Evolutionary conservation across 2,888 invertebrate species (phyloP), one percentile per base, ranked within the genome.

Genomic region (Capitulum mitella): DNA sequence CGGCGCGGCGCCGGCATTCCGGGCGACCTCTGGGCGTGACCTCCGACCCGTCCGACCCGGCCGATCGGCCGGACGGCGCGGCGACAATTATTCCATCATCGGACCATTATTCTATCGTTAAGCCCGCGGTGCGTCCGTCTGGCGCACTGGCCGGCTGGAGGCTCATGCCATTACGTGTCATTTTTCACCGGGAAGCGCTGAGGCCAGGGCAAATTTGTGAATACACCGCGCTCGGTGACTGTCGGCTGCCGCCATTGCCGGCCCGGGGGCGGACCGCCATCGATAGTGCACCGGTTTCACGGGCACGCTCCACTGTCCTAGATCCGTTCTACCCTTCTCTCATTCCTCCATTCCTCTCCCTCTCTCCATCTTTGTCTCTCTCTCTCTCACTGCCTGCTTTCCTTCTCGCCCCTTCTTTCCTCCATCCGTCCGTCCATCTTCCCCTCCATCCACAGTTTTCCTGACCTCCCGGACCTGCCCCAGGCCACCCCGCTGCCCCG

Each of bases 1-100:
- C n/a, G n/a, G n/a, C n/a, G n/a, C 61, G 64, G 34, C 64, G 64
- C 51, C 51, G 51, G 51, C 51, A 22, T 51, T 2, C 64, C 19
- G 3, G 3, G 64, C 26, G 70, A 70, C 70, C 70, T 29, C 70
- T 37, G 8, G 26, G 64, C 37, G 1, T 40, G 70, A 70, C 37
- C 70, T 40, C 70, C 37, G 70, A 70, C 70, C 70, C 26, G 70
- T 0, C 5, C 40, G 37, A 26, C 37, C 26, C 40, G 1, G 70
- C 8, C 70, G 40, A 70, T 70, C 70, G 40, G 37, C 70, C 37
- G 3, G 37, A 37, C 26, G 37, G 12, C 26, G 14, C 40, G 70
- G 70, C 40, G 70, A 70, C 70, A 70, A 70, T 70, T 37, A 70
- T 70, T 70, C 70, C 70, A 40, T 70, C 70, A 70, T 40, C 40